Conservation (phyloP, 2,797 vertebrate species). For the Alfaro cultratus region DNA sequence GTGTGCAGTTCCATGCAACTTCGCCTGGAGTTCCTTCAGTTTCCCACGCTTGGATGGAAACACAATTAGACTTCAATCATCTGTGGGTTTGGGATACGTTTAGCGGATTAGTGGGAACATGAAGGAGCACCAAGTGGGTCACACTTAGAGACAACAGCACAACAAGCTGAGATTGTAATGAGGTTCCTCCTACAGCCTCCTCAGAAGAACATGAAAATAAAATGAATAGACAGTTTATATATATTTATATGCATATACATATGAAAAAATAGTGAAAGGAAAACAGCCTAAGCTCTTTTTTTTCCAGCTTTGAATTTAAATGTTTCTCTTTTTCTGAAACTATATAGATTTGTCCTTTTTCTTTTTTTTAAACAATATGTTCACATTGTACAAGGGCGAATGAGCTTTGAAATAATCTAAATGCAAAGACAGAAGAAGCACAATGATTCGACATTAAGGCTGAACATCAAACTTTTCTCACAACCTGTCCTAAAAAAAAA, state of each 20-base stretch:
- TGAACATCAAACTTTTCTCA: slow-evolving; percentile 36
- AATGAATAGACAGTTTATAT: slow-evolving; percentile 48
- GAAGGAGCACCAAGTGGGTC: slow-evolving; percentile 59
- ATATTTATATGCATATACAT: slow-evolving; percentile 19
- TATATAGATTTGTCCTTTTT: slow-evolving; percentile 68
- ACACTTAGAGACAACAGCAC: slow-evolving; percentile 20
- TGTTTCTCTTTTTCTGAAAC: slow-evolving; percentile 55
- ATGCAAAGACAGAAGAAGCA: slow-evolving; percentile 62
- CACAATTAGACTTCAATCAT: slow-evolving; percentile 48
- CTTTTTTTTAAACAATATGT: slow-evolving; percentile 66
- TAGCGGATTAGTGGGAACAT: slow-evolving; percentile 21
- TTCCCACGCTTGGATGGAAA: slow-evolving; percentile 13
- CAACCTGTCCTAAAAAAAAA: slow-evolving; percentile 24
- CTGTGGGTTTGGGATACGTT: slow-evolving; percentile 20
- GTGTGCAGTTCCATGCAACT: slow-evolving; percentile 19
- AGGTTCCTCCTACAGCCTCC: slow-evolving; percentile 15
- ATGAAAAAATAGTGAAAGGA: slow-evolving; percentile 27
- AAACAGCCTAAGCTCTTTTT: slow-evolving; percentile 39
- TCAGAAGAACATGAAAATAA: slow-evolving; percentile 74
- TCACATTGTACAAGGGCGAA: slow-evolving; percentile 72
- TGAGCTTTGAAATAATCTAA: slow-evolving; percentile 52
- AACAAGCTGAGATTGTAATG: slow-evolving; percentile 42
- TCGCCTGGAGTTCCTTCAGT: slow-evolving; percentile 51
- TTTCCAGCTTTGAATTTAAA: slow-evolving; percentile 55
- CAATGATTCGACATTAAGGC: slow-evolving; percentile 61